A percentile compares a stretch with the other conserved stretches of the same genome.
phyloP scores from a whole-genome alignment of 2,797 vertebrate species.

The Chaetophractus vellerosus region DNA sequence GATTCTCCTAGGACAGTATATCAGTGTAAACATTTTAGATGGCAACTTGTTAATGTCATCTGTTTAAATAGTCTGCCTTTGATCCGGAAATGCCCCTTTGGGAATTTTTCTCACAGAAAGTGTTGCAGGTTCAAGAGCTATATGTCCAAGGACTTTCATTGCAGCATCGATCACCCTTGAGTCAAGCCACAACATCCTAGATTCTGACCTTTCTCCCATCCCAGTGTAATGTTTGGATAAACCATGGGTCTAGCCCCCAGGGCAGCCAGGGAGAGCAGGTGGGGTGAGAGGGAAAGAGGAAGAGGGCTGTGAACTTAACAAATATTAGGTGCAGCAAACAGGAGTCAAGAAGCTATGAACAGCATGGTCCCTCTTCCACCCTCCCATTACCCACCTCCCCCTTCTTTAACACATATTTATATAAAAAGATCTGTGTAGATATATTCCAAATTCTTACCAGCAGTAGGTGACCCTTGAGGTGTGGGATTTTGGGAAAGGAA shows the following conservation, averaged over 20 bases:
- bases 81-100: neutral
- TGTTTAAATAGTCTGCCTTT: neutral
- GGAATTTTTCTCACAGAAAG: neutral
- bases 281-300: neutral
- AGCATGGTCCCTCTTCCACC: neutral
- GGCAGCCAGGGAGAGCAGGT: neutral
- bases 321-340: neutral
- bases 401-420: neutral
- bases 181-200: neutral
- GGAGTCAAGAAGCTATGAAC: accelerated
- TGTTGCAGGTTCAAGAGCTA: neutral
- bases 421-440: no score
- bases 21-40: neutral
- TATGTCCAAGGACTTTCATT: accelerated
- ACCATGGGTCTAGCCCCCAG: neutral
- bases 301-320: accelerated
- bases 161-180: neutral
- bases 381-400: no score
- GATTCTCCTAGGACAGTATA: neutral
- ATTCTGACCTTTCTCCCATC: neutral
- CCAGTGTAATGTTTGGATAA: neutral
- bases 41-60: neutral
- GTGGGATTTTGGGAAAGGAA: no score
- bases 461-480: no score
- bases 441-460: neutral